Evolutionary conservation across 2,888 invertebrate genomes (phyloP), one percentile per base, ranked within the genome.

Genomic region (Trichogramma evanescens): DNA sequence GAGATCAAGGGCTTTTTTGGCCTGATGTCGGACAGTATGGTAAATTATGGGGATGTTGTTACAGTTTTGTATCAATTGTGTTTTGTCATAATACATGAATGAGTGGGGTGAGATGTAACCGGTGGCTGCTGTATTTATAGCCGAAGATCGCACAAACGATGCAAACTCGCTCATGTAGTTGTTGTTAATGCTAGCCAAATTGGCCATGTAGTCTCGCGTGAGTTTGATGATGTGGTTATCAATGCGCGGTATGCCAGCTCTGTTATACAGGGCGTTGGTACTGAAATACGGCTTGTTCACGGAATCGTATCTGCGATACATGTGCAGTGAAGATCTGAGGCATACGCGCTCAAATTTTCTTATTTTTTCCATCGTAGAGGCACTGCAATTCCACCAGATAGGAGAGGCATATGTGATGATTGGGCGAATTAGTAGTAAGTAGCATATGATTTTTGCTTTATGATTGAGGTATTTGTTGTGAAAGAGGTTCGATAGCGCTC

Each of bases 321-420:
- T 56, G 6, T 39, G n/a, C 3, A 56, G 53, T 9, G 48, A 54
- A 3, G 49, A 44, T 52, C 62, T 39, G 4, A 62, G 42, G 43
- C 58, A 62, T 43, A 50, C 50, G 7, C 62, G 42, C 26, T 62
- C 62, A 26, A 61, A 61, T 41, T 5, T 51, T 43, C 67, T 50
- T 1, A 66, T 1, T 44, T 61, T 64, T 61, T 67, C 63, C 54
- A 64, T 64, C 4, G 48, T n/a, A 1, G 64, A 10, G 0, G 64
- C 62, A 6, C 56, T 46, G 0, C 57, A 9, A 26, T 67, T 66
- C 13, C 44, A 59, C 57, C 54, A 59, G 2, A 49, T 54, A n/a
- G n/a, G 54, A 10, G 53, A 42, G 2, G 50, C 63, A 38, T 59
- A 63, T 1, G 63, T 50, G 3, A 63, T 2, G 4, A 63, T 56